Conservation (phyloP, 2,797 vertebrate species). For the Sebastes paucispinis region DNA sequence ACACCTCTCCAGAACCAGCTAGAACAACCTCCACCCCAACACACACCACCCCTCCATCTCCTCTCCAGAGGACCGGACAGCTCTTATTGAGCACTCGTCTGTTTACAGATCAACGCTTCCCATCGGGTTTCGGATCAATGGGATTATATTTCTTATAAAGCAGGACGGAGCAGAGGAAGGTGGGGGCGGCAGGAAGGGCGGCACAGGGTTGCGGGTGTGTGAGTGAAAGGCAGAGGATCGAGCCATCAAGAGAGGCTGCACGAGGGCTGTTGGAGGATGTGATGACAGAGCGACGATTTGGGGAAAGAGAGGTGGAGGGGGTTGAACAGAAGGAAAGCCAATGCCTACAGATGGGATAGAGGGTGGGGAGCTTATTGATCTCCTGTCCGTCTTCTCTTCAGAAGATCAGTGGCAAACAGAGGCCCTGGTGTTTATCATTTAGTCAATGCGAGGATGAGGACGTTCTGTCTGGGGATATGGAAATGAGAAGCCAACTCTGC, state of each 20-base stretch:
- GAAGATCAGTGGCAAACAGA: slow-evolving; percentile 72
- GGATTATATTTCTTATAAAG: slow-evolving; percentile 81
- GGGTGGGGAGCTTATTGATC: slow-evolving; percentile 70
- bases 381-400: slow-evolving; percentile 67
- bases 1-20: slow-evolving; percentile 42
- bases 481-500: slow-evolving; percentile 55
- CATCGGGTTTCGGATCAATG: slow-evolving; percentile 81
- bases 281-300: slow-evolving; percentile 52
- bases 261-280: slow-evolving; percentile 33
- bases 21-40: slow-evolving; percentile 12
- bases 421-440: slow-evolving; percentile 67
- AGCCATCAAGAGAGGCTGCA: slow-evolving; percentile 17
- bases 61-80: slow-evolving; percentile 55
- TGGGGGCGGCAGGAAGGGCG: slow-evolving; percentile 19
- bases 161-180: slow-evolving; percentile 42
- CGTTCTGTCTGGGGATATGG: slow-evolving; percentile 57
- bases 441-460: slow-evolving; percentile 67
- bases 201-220: slow-evolving; percentile 27
- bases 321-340: slow-evolving; percentile 55
- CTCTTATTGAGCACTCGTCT: slow-evolving; percentile 77
- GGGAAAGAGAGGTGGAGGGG: slow-evolving; percentile 18
- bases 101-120: slow-evolving; percentile 80
- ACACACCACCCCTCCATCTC: slow-evolving; percentile 44
- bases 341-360: slow-evolving; percentile 62
- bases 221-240: slow-evolving; percentile 42